Evolutionary conservation across 1,140 invertebrate species (phyloP).

Genomic region (Riptortus pedestris): DNA sequence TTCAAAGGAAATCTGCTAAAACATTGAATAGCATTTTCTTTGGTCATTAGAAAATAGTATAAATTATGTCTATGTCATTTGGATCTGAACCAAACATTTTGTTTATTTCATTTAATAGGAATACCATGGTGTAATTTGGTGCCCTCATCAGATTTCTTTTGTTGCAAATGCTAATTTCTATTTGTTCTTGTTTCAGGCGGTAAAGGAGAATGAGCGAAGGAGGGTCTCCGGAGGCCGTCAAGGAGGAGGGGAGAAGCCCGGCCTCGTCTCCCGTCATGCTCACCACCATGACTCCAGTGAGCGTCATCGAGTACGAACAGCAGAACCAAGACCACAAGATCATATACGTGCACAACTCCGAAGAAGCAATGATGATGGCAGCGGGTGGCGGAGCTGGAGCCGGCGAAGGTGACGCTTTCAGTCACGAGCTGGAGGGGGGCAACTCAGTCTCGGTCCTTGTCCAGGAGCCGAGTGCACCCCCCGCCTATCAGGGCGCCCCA

Average conservation of each 20-base stretch:
- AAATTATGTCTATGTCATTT: too few species aligned
- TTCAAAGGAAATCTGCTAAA: too few species aligned
- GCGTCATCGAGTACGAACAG: slow-evolving; percentile 31
- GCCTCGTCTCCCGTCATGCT: slow-evolving; percentile 31
- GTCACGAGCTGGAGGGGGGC: slow-evolving; percentile 20
- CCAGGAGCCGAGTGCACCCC: slow-evolving; percentile 27
- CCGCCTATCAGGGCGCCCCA: slow-evolving; percentile 30
- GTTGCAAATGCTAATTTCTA: too few species aligned
- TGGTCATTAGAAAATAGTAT: too few species aligned
- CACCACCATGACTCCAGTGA: slow-evolving; percentile 33
- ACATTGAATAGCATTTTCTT: too few species aligned
- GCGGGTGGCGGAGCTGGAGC: neutral
- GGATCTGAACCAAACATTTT: too few species aligned
- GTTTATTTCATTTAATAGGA: too few species aligned
- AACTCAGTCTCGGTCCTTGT: slow-evolving; percentile 31
- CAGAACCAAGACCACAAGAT: slow-evolving; percentile 27
- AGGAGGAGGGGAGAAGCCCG: slow-evolving; percentile 26
- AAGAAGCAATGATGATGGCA: slow-evolving; percentile 14
- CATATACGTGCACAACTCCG: slow-evolving; percentile 28
- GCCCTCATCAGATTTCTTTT: too few species aligned
- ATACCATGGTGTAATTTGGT: too few species aligned
- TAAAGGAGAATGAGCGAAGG: slow-evolving; percentile 8
- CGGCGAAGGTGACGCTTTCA: slow-evolving; percentile 18
- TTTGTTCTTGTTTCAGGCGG: too few species aligned
- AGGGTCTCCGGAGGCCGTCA: slow-evolving; percentile 16